Base-by-base conservation (phyloP, 2,113 vertebrate species). In the Chrysemys picta region DNA sequence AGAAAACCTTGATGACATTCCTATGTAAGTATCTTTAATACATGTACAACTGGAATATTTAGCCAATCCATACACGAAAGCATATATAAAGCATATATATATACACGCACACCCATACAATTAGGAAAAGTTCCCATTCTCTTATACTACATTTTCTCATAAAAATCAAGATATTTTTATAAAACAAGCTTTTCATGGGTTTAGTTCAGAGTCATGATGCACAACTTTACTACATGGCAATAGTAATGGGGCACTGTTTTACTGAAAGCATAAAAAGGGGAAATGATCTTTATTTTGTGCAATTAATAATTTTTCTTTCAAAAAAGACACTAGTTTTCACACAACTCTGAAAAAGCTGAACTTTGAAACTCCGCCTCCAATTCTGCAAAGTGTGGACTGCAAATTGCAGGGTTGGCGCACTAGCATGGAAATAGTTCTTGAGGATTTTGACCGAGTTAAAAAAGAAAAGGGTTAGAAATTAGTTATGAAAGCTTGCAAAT, bases 1-100 rank as follows among this genome's bases (percentile, higher is more conserved):
- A 65, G 98, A 98, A 84, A 94, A 95, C 54, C 87, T 94, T 27
- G 89, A 84, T 17, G 89, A 97, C 9, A 94, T 94, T 27, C 27
- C 94, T 14, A 82, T 95, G 97, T 98, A 24, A 80, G 80, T 91
- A 89, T 88, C 59, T 5, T 10, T 29, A 82, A 72, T 56, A 35
- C 31, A 14, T 52, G 16, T 65, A 45, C 35, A 35, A 24, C 42
- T 42, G 69, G 10, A 75, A 75, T 75, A 42, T 42, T 42, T 38
- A 75, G 35, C 27, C 31, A 65, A 35, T 87, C 82, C 29, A 54
- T 79, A 78, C 25, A 86, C 54, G 85, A 89, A 95, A 95, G 13
- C 24, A 42, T 59, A 56, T 10, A 57, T 2, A 6, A n/a, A n/a
- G n/a, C n/a, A n/a, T n/a, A n/a, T n/a, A 57, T 2, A 57, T 3